Conservation (phyloP, 2,113 vertebrate genomes). For the Cyphomyrus discorhynchus region DNA sequence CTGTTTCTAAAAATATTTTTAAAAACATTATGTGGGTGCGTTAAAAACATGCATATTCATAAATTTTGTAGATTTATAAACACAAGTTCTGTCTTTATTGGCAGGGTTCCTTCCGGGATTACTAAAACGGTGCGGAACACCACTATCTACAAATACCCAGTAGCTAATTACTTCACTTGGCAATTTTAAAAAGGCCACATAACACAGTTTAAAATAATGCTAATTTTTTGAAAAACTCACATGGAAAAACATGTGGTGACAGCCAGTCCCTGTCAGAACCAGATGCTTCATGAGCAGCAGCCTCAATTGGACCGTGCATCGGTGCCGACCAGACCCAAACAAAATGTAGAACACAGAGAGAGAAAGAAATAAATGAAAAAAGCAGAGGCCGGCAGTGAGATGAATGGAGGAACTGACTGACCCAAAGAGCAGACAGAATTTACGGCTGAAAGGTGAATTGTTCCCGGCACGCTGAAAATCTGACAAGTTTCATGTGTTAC, state of each 20-base stretch:
- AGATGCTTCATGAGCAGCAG: neutral
- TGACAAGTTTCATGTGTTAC: conserved; percentile 3
- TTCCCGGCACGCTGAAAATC: neutral
- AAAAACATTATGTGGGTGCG: neutral
- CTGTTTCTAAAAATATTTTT: neutral
- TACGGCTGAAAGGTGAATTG: neutral
- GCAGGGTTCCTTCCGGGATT: neutral
- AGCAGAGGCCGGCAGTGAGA: neutral
- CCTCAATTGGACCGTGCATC: too few relatives aligned
- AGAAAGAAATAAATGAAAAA: neutral
- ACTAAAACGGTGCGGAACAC: neutral
- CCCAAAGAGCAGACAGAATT: neutral
- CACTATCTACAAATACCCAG: neutral
- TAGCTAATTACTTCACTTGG: neutral
- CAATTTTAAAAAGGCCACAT: neutral
- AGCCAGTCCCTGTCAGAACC: neutral
- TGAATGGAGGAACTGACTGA: neutral
- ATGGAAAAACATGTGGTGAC: neutral
- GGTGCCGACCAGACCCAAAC: neutral
- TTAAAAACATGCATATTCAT: neutral
- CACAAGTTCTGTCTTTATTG: neutral
- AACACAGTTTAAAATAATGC: neutral
- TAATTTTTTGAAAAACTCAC: neutral
- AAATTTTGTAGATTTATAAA: neutral
- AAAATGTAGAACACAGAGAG: neutral